Evolutionary conservation across 1,140 invertebrate genomes (phyloP).

Genomic region (Brachionus sp.): DNA sequence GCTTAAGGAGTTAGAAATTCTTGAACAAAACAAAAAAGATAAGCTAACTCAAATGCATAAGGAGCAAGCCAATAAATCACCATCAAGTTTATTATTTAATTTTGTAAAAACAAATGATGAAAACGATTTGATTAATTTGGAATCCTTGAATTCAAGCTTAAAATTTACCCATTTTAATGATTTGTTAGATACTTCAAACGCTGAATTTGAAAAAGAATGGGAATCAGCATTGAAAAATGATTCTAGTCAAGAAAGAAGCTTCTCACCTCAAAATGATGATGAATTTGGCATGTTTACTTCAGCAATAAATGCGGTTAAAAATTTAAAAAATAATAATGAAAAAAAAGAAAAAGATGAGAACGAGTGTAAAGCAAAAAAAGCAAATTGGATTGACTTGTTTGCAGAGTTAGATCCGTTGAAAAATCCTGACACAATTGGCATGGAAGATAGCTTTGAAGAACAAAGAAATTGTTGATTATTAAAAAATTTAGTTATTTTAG

Average conservation of each 20-base stretch:
- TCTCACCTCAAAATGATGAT: background rate
- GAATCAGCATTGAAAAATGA: background rate
- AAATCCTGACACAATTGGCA: slow-evolving; percentile 65
- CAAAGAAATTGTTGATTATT: slow-evolving; percentile 28
- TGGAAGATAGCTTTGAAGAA: background rate
- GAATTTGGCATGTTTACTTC: slow-evolving; percentile 29
- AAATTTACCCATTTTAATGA: slow-evolving; percentile 38
- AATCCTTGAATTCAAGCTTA: background rate
- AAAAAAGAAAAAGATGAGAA: background rate
- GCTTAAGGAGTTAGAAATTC: background rate
- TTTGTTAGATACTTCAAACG: background rate
- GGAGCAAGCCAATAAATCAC: background rate
- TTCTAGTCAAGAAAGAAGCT: background rate
- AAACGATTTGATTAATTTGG: background rate
- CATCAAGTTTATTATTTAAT: slow-evolving; percentile 1
- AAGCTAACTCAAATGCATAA: background rate
- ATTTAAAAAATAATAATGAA: background rate
- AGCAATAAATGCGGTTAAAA: background rate
- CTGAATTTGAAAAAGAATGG: slow-evolving; percentile 40
- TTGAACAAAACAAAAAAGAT: background rate
- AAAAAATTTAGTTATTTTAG: background rate
- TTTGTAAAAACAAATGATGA: background rate
- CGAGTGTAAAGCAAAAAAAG: slow-evolving; percentile 55
- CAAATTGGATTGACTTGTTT: slow-evolving; percentile 82
- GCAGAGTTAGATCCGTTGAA: slow-evolving; percentile 85